Percentiles rank a stretch among this genome's conserved stretches.
Conservation (phyloP, 2,888 invertebrate genomes). For the Mimumesa dahlbomi region DNA sequence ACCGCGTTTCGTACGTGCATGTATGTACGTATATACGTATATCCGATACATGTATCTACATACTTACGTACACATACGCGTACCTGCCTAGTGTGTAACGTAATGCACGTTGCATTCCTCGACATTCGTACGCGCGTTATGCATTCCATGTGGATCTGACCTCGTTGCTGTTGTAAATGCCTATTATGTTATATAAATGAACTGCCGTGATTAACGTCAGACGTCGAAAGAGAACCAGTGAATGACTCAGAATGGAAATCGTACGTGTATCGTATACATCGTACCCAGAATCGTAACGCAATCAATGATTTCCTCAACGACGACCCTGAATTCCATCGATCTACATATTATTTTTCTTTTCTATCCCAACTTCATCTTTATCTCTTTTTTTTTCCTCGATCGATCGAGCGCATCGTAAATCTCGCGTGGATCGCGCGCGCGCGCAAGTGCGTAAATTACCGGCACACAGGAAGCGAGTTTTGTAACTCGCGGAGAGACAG, state of each 20-base stretch:
- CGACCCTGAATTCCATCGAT: no score
- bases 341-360: no score
- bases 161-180: conserved; percentile 55
- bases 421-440: conserved; percentile 8
- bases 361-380: no score
- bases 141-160: conserved; percentile 53
- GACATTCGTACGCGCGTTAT: conserved; percentile 51
- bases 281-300: no score
- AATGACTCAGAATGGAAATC: not conserved
- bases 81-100: conserved; percentile 19
- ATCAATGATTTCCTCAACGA: no score
- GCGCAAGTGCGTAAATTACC: conserved; percentile 33
- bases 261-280: no score
- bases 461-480: conserved; percentile 64
- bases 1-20: conserved; percentile 29
- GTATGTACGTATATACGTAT: no score
- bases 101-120: conserved; percentile 55
- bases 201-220: conserved; percentile 20
- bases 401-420: conserved; percentile 2
- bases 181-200: conserved; percentile 55
- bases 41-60: no score
- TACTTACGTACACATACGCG: conserved; percentile 8
- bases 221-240: not conserved
- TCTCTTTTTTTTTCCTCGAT: no score
- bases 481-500: conserved; percentile 69